Conservation (phyloP, 1,140 invertebrate genomes). For the Aphis gossypii region DNA sequence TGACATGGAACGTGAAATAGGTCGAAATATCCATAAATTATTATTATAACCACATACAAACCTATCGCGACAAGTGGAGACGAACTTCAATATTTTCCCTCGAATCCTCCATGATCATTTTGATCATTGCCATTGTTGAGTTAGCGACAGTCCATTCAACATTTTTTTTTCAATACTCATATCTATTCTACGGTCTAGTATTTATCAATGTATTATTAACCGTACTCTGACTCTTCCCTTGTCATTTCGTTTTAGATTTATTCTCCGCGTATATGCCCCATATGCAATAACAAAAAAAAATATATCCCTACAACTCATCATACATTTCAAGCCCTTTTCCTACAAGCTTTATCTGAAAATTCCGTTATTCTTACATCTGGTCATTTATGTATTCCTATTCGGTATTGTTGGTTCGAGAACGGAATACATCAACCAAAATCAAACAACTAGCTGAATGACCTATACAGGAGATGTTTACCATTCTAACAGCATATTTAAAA, state of each 20-base stretch:
- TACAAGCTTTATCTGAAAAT: not conserved
- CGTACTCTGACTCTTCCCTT: not conserved
- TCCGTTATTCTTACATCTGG: not conserved
- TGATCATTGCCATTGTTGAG: not conserved
- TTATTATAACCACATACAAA: not conserved
- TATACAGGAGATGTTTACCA: not conserved
- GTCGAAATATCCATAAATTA: not conserved
- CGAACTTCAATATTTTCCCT: not conserved
- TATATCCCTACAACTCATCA: not conserved
- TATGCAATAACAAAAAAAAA: slow-evolving; percentile 22
- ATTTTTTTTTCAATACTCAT: not conserved
- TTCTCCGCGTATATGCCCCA: too few species aligned
- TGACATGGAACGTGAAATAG: not conserved
- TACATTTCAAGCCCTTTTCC: not conserved
- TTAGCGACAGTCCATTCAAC: not conserved
- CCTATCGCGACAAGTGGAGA: not conserved
- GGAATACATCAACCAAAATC: slow-evolving; percentile 17
- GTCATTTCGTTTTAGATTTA: not conserved
- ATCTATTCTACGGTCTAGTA: not conserved
- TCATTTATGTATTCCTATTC: not conserved
- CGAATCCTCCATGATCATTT: not conserved
- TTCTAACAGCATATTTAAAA: slow-evolving; percentile 9
- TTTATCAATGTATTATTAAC: slow-evolving; percentile 5
- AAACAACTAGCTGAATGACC: slow-evolving; percentile 19
- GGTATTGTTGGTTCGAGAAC: not conserved